Evolutionary conservation across 2,797 vertebrate genomes (phyloP), one percentile per base, ranked within the genome.

Genomic region (Pangasius sanitwongsei): DNA sequence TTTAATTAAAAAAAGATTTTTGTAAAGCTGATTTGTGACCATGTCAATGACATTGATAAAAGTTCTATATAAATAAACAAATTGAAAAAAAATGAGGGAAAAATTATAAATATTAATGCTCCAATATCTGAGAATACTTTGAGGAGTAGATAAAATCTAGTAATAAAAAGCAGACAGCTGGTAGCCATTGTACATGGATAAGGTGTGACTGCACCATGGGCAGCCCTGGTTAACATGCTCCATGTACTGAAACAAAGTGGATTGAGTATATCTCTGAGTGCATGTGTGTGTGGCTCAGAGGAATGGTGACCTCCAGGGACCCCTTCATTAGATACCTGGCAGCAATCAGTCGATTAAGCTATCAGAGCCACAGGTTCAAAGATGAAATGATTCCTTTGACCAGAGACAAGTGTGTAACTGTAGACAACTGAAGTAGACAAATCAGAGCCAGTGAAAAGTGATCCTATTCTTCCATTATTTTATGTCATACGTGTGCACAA

Each of bases 371-470:
- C 78, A 53, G 87, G 78, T 28, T 59, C 86, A 91, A 88, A 89
- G 89, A 90, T 78, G 31, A 44, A 44, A 44, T 44, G 44, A 44
- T 87, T 50, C 85, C 86, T 89, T 92, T 91, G 90, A 91, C 69
- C 87, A 88, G n/a, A 70, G 88, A 90, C 90, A 90, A 89, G 90
- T 83, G 90, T 89, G 90, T 92, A 93, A 93, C 90, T 88, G 90
- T 91, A 92, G 88, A 92, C 90, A 90, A 90, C 88, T 72, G 34
- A 37, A n/a, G n/a, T n/a, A n/a, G 88, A 89, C 89, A 91, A 92
- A 92, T 93, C 86, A 83, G 87, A 84, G 90, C 72, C 50, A 72
- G 50, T 53, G 90, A 94, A 93, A 93, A 78, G 86, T 87, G 87
- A 70, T 90, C 90, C 89, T n/a, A 12, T 70, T 70, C 67, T n/a